Base-by-base conservation (phyloP, 2,888 invertebrate species). In the Julus scandinavius region DNA sequence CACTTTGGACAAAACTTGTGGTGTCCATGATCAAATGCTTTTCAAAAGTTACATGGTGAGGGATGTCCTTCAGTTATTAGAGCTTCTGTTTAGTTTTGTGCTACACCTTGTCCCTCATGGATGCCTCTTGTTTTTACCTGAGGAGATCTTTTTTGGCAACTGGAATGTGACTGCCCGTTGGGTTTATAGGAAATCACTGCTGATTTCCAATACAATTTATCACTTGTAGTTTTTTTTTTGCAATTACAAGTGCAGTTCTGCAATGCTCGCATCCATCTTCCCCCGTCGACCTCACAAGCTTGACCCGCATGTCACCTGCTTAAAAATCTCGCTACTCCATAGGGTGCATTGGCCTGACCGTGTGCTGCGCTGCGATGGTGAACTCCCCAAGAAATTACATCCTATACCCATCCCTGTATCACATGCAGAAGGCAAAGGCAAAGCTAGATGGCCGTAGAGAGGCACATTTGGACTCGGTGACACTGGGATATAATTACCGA, bases 331-430 rank as follows among this genome's bases (percentile, higher is more conserved):
- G 80, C 80, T 80, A 15, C 80, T 80, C 80, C 38, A 6, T 80
- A 80, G 80, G 80, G 80, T 80, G 80, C 80, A 80, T 80, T 80
- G 80, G 80, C 80, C 80, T 80, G 80, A 80, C 80, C 80, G 80
- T 7, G 38, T n/a, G 63, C 4, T n/a, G 63, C 38, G 63, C 7
- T n/a, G 63, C 80, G 80, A 80, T 80, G 80, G 80, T 80, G 80
- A 80, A 80, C 80, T 80, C 80, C 80, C 80, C n/a, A 9, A n/a
- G 15, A 80, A 38, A 11, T 80, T 38, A 11, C 29, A 72, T 72
- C 72, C 29, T 80, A 45, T 45, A 38, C 80, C 80, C 80, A 40
- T 80, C 80, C 80, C 29, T 29, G 72, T 29, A 7, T 54, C 54
- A 13, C 11, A 17, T 54, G 13, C 13, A 5, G 54, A 54, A 63